phyloP scores from a whole-genome alignment of 1,140 invertebrate genomes.

The Pararge aegeria region DNA sequence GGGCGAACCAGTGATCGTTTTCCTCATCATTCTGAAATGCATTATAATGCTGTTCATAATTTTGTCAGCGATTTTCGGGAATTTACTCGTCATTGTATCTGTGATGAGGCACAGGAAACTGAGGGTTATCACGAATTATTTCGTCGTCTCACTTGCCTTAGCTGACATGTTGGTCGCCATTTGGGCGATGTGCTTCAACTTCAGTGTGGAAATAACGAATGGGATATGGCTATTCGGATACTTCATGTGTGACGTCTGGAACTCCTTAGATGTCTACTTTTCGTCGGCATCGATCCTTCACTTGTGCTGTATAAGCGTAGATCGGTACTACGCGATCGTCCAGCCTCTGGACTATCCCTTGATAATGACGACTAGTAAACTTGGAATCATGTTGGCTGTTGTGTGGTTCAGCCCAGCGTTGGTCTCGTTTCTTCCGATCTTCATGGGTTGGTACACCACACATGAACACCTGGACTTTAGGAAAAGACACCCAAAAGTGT shows the following conservation, averaged over 20 bases:
- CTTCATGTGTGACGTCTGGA: conserved; percentile 97
- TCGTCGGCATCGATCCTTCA: conserved; percentile 95
- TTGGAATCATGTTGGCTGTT: conserved; percentile 89
- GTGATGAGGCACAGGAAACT: conserved; percentile 93
- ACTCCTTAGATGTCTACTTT: conserved; percentile 97
- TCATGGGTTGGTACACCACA: conserved; percentile 95
- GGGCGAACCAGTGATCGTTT: conserved; percentile 58
- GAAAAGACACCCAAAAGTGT: conserved; percentile 86
- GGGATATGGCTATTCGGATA: conserved; percentile 93
- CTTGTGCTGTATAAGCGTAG: conserved; percentile 94
- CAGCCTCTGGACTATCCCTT: conserved; percentile 93
- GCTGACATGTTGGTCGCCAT: conserved; percentile 96
- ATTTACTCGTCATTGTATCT: conserved; percentile 92
- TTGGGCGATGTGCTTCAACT: conserved; percentile 97
- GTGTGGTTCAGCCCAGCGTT: conserved; percentile 96
- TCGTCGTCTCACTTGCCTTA: conserved; percentile 94
- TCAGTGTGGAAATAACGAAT: conserved; percentile 90
- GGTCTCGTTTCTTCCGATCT: conserved; percentile 97
- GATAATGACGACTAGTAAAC: conserved; percentile 89
- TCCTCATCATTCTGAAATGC: conserved; percentile 84
- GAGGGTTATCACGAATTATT: conserved; percentile 95
- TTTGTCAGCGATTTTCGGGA: conserved; percentile 91
- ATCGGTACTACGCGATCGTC: conserved; percentile 94
- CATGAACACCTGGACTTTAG: conserved; percentile 87
- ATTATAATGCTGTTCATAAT: conserved; percentile 92